phyloP scores from a whole-genome alignment of 2,888 invertebrate species.

The Stenodera caucasica region DNA sequence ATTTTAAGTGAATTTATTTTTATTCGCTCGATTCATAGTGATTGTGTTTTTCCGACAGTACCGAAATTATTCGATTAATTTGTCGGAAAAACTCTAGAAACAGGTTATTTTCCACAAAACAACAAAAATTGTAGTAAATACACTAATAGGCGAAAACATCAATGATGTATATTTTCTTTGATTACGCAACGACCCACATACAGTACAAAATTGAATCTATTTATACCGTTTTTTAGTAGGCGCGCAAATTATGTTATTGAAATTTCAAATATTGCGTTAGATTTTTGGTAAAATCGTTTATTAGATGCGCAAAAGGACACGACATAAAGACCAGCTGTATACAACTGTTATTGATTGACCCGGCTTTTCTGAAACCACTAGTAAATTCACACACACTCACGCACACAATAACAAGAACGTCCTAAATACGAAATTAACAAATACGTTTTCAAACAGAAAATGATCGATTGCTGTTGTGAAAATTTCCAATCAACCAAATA shows the following conservation, averaged over 20 bases:
- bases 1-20: no score
- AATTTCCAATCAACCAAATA: constrained; percentile 12
- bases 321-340: neutral
- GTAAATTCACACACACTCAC: neutral
- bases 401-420: constrained; percentile 38
- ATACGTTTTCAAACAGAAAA: constrained; percentile 19
- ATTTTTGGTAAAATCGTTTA: no score
- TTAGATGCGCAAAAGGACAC: neutral
- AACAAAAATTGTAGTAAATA: neutral
- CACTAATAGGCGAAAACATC: neutral
- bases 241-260: no score
- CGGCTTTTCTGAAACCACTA: constrained; percentile 34
- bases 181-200: neutral
- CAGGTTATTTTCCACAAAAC: no score
- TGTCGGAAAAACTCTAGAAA: no score
- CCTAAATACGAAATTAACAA: constrained; percentile 38
- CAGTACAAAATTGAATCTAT: neutral
- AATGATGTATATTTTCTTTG: neutral
- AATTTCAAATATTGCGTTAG: no score
- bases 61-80: no score
- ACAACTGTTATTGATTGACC: constrained; percentile 23
- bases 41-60: no score
- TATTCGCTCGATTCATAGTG: no score
- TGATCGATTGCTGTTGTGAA: constrained; percentile 29
- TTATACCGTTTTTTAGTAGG: no score